Evolutionary conservation across 1,140 invertebrate genomes (phyloP).

Genomic region (Lycorma delicatula): DNA sequence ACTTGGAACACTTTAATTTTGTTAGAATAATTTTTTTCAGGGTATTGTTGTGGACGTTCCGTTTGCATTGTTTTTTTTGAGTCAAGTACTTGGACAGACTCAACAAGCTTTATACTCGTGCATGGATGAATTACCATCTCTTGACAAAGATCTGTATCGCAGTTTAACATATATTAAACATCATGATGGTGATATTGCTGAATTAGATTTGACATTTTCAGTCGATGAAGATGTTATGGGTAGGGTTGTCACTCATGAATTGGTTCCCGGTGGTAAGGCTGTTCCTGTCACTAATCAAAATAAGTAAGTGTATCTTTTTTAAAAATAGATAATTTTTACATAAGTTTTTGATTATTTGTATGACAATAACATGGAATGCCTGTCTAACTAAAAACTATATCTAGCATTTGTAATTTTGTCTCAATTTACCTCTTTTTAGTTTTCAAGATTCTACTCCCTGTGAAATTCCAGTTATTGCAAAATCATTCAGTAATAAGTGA

Average conservation of each 20-base stretch:
- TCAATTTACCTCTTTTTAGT: no score
- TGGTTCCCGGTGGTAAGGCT: conserved; percentile 88
- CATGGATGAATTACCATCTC: conserved; percentile 92
- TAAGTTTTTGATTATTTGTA: background rate
- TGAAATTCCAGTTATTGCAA: no score
- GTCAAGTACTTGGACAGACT: conserved; percentile 91
- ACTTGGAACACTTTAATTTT: no score
- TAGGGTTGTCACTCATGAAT: conserved; percentile 77
- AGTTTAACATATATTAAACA: conserved; percentile 96
- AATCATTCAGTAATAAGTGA: no score
- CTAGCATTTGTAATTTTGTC: no score
- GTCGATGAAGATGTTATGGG: conserved; percentile 95
- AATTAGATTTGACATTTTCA: conserved; percentile 93
- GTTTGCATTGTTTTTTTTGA: conserved; percentile 97
- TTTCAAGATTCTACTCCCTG: no score
- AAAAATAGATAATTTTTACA: background rate
- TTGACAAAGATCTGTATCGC: conserved; percentile 93
- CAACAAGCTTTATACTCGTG: conserved; percentile 87
- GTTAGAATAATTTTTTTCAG: conserved; percentile 49
- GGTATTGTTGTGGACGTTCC: conserved; percentile 98
- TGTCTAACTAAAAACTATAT: no score
- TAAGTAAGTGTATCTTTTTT: conserved; percentile 55
- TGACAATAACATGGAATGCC: no score
- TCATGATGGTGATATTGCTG: conserved; percentile 84
- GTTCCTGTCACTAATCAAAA: conserved; percentile 94